Conservation (phyloP, 1,140 invertebrate genomes). For the Cotesia glomerata region DNA sequence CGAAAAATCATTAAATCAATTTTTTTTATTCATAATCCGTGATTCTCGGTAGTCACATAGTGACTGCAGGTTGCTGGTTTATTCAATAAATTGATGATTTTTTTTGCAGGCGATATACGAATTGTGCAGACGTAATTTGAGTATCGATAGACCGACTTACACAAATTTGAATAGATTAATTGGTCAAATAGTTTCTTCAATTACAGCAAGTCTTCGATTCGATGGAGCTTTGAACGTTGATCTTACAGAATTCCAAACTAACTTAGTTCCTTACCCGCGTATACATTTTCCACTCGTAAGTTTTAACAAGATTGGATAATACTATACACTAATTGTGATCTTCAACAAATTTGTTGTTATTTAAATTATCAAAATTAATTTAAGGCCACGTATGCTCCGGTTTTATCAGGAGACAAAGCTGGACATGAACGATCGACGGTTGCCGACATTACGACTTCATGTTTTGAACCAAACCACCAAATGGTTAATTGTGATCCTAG, state of each 20-base stretch:
- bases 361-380: background rate
- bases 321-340: background rate
- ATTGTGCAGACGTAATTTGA: slow-evolving; percentile 70
- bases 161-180: slow-evolving; percentile 71
- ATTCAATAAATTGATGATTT: background rate
- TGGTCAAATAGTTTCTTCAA: slow-evolving; percentile 73
- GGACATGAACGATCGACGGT: slow-evolving; percentile 75
- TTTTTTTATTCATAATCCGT: too few relatives aligned
- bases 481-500: slow-evolving; percentile 82
- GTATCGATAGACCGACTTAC: slow-evolving; percentile 71
- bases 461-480: slow-evolving; percentile 82
- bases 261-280: slow-evolving; percentile 76
- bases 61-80: too few relatives aligned
- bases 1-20: too few relatives aligned
- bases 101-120: slow-evolving; percentile 72
- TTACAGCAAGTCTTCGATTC: slow-evolving; percentile 82
- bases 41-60: too few relatives aligned
- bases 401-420: slow-evolving; percentile 73
- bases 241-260: slow-evolving; percentile 82
- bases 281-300: slow-evolving; percentile 77
- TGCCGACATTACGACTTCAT: slow-evolving; percentile 76
- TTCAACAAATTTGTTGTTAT: background rate
- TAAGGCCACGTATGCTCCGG: slow-evolving; percentile 77
- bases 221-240: slow-evolving; percentile 85
- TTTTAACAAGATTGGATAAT: background rate